Conservation (phyloP, 2,113 vertebrate genomes). For the Ailuropoda melanoleuca region DNA sequence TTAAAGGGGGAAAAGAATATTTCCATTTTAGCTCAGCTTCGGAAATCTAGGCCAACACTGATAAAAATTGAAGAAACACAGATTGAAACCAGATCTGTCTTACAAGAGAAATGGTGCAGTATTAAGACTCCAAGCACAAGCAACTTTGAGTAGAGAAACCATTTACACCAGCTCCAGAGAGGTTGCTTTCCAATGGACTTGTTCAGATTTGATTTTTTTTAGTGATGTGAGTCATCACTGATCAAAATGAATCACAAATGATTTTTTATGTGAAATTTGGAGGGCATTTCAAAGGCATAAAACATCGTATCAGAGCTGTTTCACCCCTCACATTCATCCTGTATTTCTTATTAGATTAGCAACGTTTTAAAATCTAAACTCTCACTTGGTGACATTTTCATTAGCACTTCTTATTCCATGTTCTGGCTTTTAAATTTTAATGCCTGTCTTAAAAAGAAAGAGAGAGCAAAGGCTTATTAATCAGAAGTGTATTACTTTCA, state of each 20-base stretch:
- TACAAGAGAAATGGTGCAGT: neutral
- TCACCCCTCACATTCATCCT: neutral
- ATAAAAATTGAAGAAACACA: constrained; percentile 74
- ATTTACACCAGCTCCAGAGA: neutral
- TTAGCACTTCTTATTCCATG: constrained; percentile 47
- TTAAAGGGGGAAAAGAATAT: constrained; percentile 70
- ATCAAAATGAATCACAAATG: constrained; percentile 15
- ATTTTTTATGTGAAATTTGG: neutral
- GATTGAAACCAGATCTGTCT: constrained; percentile 67
- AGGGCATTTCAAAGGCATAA: constrained; percentile 38
- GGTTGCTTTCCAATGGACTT: neutral
- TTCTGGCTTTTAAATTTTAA: constrained; percentile 58
- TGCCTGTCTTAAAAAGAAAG: constrained; percentile 28
- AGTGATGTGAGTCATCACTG: constrained; percentile 29
- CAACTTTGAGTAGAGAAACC: constrained; percentile 10
- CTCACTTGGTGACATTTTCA: constrained; percentile 58
- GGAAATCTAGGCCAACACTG: constrained; percentile 76
- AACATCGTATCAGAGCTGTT: neutral
- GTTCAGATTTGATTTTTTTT: neutral
- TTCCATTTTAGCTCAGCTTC: constrained; percentile 75
- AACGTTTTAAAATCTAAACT: constrained; percentile 48
- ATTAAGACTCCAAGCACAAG: neutral
- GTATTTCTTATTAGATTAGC: neutral
- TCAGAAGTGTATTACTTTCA: constrained; percentile 37
- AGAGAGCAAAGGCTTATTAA: neutral